A percentile compares a stretch with the other conserved stretches of the same genome.
phyloP scores from a whole-genome alignment of 2,888 invertebrate species.

The Scaptomyza flava region DNA sequence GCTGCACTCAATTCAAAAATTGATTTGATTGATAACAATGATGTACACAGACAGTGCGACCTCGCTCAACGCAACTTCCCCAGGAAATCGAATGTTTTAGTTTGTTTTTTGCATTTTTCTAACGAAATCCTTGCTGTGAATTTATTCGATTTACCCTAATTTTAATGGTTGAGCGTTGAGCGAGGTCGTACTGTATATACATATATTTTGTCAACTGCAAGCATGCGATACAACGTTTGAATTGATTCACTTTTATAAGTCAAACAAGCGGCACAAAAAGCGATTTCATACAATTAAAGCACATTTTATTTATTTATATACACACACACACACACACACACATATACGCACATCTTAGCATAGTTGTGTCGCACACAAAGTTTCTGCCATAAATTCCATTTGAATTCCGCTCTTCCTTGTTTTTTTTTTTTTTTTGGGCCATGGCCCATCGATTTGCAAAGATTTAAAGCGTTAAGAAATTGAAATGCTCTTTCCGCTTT shows the following conservation, averaged over 20 bases:
- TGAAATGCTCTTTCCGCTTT: constrained; percentile 39
- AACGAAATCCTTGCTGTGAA: too few relatives aligned
- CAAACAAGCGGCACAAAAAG: constrained; percentile 27
- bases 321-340: neutral
- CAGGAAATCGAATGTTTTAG: too few relatives aligned
- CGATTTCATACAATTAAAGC: constrained; percentile 43
- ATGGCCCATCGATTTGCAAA: constrained; percentile 60
- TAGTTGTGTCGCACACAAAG: constrained; percentile 56
- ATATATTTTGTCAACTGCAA: constrained; percentile 9
- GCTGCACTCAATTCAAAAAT: constrained; percentile 16
- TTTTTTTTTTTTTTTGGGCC: constrained; percentile 44
- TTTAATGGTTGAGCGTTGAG: too few relatives aligned
- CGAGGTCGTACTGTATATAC: neutral
- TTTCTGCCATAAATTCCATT: constrained; percentile 57
- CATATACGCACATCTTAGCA: constrained; percentile 22
- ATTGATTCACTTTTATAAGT: constrained; percentile 35
- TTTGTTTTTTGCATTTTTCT: too few relatives aligned
- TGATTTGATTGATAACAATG: constrained; percentile 8
- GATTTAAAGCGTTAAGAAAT: constrained; percentile 62
- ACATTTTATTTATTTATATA: constrained; percentile 17
- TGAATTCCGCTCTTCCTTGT: constrained; percentile 41
- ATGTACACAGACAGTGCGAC: too few relatives aligned
- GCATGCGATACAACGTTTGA: neutral
- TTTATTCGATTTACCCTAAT: too few relatives aligned
- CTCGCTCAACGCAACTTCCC: too few relatives aligned